phyloP scores from a whole-genome alignment of 2,797 vertebrate species.

The Urophycis tenuis region DNA sequence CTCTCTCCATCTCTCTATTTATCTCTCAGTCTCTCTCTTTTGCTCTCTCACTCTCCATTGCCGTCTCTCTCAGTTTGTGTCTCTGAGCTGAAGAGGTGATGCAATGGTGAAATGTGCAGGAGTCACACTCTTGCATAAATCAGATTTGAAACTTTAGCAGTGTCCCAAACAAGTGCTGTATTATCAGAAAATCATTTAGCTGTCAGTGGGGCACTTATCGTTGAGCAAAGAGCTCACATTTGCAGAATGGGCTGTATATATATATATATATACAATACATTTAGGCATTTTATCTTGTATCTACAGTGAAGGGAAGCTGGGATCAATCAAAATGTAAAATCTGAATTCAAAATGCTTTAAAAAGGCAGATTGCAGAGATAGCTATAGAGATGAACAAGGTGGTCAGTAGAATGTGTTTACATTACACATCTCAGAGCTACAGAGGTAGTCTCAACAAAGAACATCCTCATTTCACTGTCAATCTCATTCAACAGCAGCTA shows the following conservation, averaged over 20 bases:
- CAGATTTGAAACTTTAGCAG: slow-evolving; percentile 39
- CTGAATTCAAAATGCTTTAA: not conserved
- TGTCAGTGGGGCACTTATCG: slow-evolving; percentile 16
- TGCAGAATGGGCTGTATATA: not conserved
- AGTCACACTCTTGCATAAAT: slow-evolving; percentile 51
- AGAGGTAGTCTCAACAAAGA: not conserved
- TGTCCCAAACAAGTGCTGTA: slow-evolving; percentile 35
- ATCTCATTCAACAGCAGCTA: not conserved
- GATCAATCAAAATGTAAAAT: not conserved
- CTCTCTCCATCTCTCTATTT: slow-evolving; percentile 12
- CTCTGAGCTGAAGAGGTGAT: slow-evolving; percentile 37
- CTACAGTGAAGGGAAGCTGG: not conserved
- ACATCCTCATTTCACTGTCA: not conserved
- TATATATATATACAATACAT: not conserved
- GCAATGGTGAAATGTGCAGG: slow-evolving; percentile 45
- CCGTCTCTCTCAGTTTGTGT: slow-evolving; percentile 10
- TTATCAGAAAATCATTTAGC: slow-evolving; percentile 42
- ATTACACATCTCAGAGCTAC: not conserved
- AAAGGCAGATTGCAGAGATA: not conserved
- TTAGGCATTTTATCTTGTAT: not conserved
- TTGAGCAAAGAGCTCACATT: slow-evolving; percentile 20
- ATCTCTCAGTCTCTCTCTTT: not conserved
- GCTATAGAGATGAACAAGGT: not conserved
- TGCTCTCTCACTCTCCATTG: slow-evolving; percentile 6
- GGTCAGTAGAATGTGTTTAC: not conserved